phyloP scores from a whole-genome alignment of 1,140 invertebrate species.

The Semibalanus balanoides region DNA sequence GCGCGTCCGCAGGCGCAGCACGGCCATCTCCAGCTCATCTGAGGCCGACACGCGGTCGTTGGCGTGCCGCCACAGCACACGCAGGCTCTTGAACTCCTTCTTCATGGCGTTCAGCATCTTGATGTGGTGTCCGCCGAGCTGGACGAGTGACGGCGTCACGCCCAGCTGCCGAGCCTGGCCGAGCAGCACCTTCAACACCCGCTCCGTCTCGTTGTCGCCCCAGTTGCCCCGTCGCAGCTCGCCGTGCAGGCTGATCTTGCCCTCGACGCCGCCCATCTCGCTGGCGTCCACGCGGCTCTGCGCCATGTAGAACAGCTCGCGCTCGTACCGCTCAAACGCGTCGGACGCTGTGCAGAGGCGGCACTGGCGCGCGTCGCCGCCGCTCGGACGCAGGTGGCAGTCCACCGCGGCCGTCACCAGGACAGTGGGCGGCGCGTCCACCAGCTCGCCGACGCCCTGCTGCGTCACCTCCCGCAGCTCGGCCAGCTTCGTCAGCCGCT shows the following conservation, averaged over 20 bases:
- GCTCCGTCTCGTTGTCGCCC: constrained; percentile 41
- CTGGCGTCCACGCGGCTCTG: neutral
- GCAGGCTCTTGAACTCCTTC: constrained; percentile 50
- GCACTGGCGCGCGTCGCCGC: constrained; percentile 27
- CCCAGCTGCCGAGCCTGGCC: constrained; percentile 24
- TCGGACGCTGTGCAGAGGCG: constrained; percentile 36
- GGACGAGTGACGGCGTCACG: constrained; percentile 26
- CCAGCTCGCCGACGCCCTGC: constrained; percentile 28
- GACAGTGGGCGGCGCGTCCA: constrained; percentile 24
- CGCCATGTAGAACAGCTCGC: constrained; percentile 34
- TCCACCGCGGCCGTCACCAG: constrained; percentile 42
- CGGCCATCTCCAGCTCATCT: constrained; percentile 62
- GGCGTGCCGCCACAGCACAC: constrained; percentile 43
- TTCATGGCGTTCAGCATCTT: constrained; percentile 44
- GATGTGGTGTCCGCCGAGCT: constrained; percentile 32
- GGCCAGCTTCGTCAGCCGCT: constrained; percentile 32
- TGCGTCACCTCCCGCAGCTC: constrained; percentile 28
- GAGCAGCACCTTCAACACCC: constrained; percentile 35
- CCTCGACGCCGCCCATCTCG: neutral
- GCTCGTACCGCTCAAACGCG: constrained; percentile 40
- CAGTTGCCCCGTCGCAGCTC: constrained; percentile 33
- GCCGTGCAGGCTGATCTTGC: constrained; percentile 17
- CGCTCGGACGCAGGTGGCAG: constrained; percentile 45
- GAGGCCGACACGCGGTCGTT: constrained; percentile 43
- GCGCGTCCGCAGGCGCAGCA: constrained; percentile 43